Evolutionary conservation across 2,113 vertebrate genomes (phyloP).

Genomic region (Protobothrops mucrosquamatus): DNA sequence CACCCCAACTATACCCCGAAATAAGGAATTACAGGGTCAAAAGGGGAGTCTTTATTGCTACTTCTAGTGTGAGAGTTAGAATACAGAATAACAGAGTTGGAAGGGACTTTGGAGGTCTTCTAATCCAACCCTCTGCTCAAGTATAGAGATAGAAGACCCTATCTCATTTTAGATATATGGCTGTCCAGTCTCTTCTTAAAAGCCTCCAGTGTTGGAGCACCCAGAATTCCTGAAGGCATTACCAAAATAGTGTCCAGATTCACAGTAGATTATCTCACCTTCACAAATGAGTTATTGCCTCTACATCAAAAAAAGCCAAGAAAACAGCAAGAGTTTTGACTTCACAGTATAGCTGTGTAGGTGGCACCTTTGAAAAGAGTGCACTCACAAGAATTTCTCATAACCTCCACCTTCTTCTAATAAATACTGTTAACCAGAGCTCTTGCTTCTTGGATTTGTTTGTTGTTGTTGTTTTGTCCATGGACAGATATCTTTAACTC

Average conservation of each 20-base stretch:
- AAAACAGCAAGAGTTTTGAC: neutral
- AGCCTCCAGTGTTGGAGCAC: too few species aligned
- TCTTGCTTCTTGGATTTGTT: neutral
- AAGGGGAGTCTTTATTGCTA: neutral
- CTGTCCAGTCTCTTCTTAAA: too few species aligned
- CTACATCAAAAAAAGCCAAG: neutral
- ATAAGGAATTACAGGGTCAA: too few species aligned
- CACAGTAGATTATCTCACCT: neutral
- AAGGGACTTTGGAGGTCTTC: too few species aligned
- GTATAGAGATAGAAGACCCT: too few species aligned
- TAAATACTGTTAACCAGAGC: neutral
- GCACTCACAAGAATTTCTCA: neutral
- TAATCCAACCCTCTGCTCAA: too few species aligned
- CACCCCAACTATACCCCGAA: too few species aligned
- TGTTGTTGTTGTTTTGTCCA: neutral
- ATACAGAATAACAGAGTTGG: neutral
- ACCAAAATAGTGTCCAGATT: neutral
- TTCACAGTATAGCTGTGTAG: neutral
- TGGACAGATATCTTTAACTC: neutral
- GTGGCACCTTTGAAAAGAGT: neutral
- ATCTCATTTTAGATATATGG: too few species aligned
- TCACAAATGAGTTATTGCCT: neutral
- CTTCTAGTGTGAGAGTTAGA: neutral
- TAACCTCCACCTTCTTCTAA: neutral
- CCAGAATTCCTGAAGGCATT: neutral